These are phyloP conservation scores for Lutra lutra DNA, from an alignment of 2,797 vertebrate species.

Conservation along the genomic window DNA sequence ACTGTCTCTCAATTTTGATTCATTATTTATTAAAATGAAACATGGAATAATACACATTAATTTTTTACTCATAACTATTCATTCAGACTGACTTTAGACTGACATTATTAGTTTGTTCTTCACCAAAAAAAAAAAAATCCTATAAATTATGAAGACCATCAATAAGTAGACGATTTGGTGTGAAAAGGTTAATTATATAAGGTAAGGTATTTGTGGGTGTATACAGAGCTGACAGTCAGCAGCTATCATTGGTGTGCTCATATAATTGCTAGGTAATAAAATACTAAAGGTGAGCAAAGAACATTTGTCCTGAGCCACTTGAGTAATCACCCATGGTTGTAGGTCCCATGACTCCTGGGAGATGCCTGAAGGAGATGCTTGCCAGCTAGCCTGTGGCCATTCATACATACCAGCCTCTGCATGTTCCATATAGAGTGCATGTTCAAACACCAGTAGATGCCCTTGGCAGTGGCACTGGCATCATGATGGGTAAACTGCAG, in stretches of 20 bases:
- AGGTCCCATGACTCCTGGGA: not conserved
- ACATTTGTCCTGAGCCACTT: not conserved
- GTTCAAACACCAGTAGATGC: not conserved
- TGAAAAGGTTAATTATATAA: not conserved
- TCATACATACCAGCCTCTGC: not conserved
- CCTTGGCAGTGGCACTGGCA: not conserved
- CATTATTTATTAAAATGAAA: constrained; percentile 41
- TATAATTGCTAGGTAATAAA: not conserved
- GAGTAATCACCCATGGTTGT: not conserved
- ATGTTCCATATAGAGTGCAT: not conserved
- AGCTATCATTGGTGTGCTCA: not conserved
- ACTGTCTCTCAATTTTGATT: not conserved
- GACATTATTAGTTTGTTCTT: not conserved
- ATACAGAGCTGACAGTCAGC: not conserved
- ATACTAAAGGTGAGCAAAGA: not conserved
- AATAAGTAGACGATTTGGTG: not conserved
- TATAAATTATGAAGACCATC: not conserved
- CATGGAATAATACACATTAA: not conserved
- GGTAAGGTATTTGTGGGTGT: not conserved
- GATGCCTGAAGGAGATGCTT: not conserved
- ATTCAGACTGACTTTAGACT: not conserved
- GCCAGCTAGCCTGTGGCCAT: not conserved
- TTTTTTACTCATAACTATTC: not conserved
- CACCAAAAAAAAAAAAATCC: not conserved
- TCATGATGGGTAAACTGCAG: not conserved